Evolutionary conservation across 2,797 vertebrate genomes (phyloP).

Genomic region (Muraenolepis orangiensis): DNA sequence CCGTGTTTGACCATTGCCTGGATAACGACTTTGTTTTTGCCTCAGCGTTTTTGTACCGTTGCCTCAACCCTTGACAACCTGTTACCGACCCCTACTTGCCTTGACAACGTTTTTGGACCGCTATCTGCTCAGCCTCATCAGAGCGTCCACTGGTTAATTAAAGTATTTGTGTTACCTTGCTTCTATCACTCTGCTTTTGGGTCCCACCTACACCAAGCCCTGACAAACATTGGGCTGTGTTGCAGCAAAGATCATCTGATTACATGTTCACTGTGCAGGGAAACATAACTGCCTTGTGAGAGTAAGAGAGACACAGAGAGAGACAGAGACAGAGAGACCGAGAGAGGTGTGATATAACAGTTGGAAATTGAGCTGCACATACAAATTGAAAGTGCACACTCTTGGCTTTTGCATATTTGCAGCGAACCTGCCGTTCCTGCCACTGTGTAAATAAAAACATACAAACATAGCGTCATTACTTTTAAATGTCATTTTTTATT

Average conservation of each 20-base stretch:
- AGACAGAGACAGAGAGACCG: not conserved
- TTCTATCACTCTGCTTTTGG: no score
- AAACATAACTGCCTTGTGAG: not conserved
- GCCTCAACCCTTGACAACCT: no score
- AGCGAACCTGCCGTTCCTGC: not conserved
- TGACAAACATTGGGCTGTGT: no score
- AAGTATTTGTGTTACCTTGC: no score
- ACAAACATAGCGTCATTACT: not conserved
- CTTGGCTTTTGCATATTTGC: not conserved
- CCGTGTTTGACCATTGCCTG: no score
- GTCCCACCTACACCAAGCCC: no score
- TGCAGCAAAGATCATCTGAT: not conserved
- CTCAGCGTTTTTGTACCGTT: no score
- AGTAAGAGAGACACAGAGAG: not conserved
- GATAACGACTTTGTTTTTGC: no score
- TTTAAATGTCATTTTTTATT: conserved; percentile 69
- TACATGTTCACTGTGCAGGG: not conserved
- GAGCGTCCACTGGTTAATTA: no score
- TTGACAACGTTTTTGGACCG: no score
- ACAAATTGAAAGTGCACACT: not conserved
- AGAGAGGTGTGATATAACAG: not conserved
- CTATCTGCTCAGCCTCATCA: no score
- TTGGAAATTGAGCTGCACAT: not conserved
- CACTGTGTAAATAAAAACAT: not conserved
- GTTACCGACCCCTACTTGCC: no score